Evolutionary conservation across 2,113 vertebrate genomes (phyloP).

Genomic region (Bubo scandiacus): DNA sequence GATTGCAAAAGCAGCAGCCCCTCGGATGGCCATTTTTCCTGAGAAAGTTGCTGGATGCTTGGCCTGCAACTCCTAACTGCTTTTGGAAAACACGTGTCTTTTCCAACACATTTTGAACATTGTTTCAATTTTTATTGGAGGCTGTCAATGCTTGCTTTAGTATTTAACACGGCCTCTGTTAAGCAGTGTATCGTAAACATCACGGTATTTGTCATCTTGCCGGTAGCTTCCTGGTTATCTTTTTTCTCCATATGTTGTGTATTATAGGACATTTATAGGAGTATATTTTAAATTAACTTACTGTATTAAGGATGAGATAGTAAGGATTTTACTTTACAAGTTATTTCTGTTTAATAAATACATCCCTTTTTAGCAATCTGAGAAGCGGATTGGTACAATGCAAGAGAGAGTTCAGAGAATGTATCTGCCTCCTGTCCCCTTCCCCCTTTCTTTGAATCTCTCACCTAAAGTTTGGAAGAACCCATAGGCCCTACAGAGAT

Average conservation of each 20-base stretch:
- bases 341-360: background rate
- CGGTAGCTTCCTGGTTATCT: background rate
- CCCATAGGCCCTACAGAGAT: background rate
- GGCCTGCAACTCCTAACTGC: background rate
- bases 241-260: background rate
- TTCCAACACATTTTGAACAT: conserved; percentile 37
- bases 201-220: background rate
- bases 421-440: background rate
- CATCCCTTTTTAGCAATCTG: background rate
- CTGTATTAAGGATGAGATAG: background rate
- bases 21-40: background rate
- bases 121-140: background rate
- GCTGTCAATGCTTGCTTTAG: background rate
- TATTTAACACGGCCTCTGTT: background rate
- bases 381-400: fast-evolving
- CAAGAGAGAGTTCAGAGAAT: background rate
- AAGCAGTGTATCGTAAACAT: background rate
- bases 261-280: background rate
- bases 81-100: conserved; percentile 23
- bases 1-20: conserved; percentile 51
- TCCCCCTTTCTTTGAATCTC: background rate
- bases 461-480: background rate
- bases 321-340: background rate
- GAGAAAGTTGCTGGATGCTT: conserved; percentile 14
- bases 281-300: background rate